Conservation (phyloP, 2,888 invertebrate species). For the Himalopsyche kuldschensis region DNA sequence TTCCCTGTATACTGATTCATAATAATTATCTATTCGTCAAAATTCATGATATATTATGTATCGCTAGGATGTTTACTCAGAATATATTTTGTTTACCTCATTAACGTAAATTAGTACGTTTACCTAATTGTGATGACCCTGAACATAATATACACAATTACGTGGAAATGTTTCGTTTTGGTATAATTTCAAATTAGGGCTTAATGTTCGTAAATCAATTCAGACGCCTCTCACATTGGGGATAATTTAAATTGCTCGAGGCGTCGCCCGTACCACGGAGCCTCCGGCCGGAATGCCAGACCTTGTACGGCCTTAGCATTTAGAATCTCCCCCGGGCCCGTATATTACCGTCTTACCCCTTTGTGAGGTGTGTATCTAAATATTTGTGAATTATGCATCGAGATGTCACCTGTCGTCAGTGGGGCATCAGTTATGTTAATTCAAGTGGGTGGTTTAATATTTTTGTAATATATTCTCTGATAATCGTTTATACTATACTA, state of each 20-base stretch:
- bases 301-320: not conserved
- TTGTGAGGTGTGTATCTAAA: not conserved
- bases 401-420: not conserved
- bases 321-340: not conserved
- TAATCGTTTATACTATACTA: too few relatives aligned
- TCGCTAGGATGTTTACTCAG: too few relatives aligned
- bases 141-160: not conserved
- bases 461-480: too few relatives aligned
- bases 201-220: constrained; percentile 31
- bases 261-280: not conserved
- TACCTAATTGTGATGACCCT: not conserved
- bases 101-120: too few relatives aligned
- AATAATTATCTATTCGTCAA: too few relatives aligned
- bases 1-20: too few relatives aligned
- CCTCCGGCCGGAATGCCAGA: not conserved
- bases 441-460: too few relatives aligned
- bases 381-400: not conserved
- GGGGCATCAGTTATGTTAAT: not conserved
- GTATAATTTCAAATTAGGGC: constrained; percentile 21
- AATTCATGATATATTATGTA: too few relatives aligned
- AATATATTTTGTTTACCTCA: too few relatives aligned
- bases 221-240: constrained; percentile 1
- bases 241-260: constrained; percentile 19
- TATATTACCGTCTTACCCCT: not conserved
- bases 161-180: constrained; percentile 4